Conservation (phyloP, 53 echinoderm and acorn worm species). For the Zoroaster sp. region DNA sequence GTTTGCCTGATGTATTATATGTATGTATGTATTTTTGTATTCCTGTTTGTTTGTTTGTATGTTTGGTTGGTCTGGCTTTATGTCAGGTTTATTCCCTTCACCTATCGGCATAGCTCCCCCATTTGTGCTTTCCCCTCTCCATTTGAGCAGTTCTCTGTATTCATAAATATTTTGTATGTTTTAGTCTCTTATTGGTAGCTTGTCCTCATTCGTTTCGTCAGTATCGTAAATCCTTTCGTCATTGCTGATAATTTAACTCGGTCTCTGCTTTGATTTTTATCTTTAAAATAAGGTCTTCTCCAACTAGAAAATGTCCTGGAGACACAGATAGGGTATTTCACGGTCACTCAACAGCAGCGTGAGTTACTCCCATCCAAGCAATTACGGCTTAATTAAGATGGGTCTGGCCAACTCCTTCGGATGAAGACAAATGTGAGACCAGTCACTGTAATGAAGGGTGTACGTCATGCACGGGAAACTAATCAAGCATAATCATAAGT, state of each 20-base stretch:
- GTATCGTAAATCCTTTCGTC: not conserved
- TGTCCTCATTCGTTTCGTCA: not conserved
- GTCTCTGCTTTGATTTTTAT: not conserved
- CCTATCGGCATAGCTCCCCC: too few relatives aligned
- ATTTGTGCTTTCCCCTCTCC: too few relatives aligned
- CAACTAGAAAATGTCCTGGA: not conserved
- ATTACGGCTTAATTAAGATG: slow-evolving; percentile 29
- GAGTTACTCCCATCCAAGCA: not conserved
- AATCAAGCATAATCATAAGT: not conserved
- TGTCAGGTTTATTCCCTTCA: too few relatives aligned
- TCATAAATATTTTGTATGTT: too few relatives aligned
- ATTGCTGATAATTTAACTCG: not conserved
- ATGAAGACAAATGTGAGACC: not conserved
- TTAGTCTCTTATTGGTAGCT: too few relatives aligned
- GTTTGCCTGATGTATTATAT: too few relatives aligned
- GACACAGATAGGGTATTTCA: not conserved
- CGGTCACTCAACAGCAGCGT: slow-evolving; percentile 10
- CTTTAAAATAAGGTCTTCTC: not conserved
- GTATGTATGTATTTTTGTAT: too few relatives aligned
- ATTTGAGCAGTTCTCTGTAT: too few relatives aligned
- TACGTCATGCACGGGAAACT: not conserved
- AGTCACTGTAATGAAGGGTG: not conserved
- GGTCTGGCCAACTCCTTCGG: not conserved
- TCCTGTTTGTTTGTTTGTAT: too few relatives aligned
- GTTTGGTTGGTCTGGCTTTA: too few relatives aligned